These are phyloP conservation scores for Parthenolecanium corni DNA, from an alignment of 2,888 invertebrate species.

Conservation along the genomic window DNA sequence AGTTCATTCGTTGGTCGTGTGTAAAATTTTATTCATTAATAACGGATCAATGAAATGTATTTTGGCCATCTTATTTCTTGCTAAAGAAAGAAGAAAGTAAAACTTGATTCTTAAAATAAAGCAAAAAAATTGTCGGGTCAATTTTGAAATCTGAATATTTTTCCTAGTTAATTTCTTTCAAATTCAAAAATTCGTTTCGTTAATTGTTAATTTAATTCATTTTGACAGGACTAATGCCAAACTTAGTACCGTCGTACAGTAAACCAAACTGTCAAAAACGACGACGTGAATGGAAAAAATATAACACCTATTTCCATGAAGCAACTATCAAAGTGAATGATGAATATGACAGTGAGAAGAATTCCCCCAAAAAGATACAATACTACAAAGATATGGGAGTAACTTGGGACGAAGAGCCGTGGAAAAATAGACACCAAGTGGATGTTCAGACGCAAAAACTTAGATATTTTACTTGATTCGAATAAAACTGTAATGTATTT, in stretches of 20 bases:
- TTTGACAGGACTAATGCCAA: slow-evolving; percentile 67
- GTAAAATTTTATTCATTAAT: no score
- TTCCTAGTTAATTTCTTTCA: neutral
- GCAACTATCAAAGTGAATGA: slow-evolving; percentile 44
- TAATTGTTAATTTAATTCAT: slow-evolving; percentile 36
- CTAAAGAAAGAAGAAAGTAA: no score
- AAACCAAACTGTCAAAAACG: slow-evolving; percentile 56
- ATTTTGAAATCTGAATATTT: neutral
- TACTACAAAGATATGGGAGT: slow-evolving; percentile 7
- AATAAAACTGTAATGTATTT: no score
- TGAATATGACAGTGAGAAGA: slow-evolving; percentile 1
- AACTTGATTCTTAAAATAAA: no score
- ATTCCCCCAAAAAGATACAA: slow-evolving; percentile 4
- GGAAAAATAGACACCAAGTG: slow-evolving; percentile 1
- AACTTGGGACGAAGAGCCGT: slow-evolving; percentile 1
- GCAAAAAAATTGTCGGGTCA: neutral
- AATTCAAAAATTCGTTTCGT: slow-evolving; percentile 3
- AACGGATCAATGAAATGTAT: no score
- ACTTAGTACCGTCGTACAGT: slow-evolving; percentile 50
- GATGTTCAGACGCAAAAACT: neutral
- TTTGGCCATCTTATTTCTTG: no score
- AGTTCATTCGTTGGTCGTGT: no score
- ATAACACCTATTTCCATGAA: slow-evolving; percentile 75
- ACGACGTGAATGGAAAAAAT: slow-evolving; percentile 57
- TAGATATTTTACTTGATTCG: no score